Conservation (phyloP, 2,797 vertebrate genomes). For the Mormyrops attenuatus region DNA sequence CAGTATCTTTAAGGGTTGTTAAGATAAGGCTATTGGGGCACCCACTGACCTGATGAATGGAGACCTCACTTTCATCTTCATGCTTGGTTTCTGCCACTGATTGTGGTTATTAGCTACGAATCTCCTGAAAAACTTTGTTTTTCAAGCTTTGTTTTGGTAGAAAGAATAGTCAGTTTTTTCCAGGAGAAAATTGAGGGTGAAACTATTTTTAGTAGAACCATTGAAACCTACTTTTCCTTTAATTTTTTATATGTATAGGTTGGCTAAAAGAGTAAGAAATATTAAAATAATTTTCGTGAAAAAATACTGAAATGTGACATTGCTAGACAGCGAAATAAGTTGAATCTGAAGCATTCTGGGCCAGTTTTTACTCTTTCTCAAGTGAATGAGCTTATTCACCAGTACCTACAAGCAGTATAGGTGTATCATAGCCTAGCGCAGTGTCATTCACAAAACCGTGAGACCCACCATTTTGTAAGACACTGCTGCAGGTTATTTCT, state of each 20-base stretch:
- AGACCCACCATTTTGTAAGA: conserved; percentile 28
- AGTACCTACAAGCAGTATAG: conserved; percentile 36
- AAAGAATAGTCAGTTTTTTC: background rate
- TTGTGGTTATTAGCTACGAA: background rate
- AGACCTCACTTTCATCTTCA: background rate
- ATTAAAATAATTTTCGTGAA: background rate
- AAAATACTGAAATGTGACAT: background rate
- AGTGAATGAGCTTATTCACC: background rate
- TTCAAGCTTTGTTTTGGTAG: background rate
- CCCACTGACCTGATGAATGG: background rate
- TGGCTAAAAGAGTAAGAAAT: conserved; percentile 27
- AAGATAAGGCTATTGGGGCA: background rate
- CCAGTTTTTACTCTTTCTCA: background rate
- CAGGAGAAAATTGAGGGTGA: background rate
- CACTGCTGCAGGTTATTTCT: background rate
- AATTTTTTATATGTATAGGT: background rate
- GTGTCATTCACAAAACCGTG: conserved; percentile 12
- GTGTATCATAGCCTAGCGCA: conserved; percentile 42
- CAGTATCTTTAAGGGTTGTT: background rate
- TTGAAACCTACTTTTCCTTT: background rate
- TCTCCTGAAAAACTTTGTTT: background rate
- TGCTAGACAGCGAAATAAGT: background rate
- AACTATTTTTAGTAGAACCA: conserved; percentile 7
- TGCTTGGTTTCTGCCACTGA: background rate
- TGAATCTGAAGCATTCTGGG: background rate